Evolutionary conservation across 37 sponge, comb jelly and placozoan species (phyloP), one percentile per base, ranked within the genome.

Genomic region (Aphrocallistes beatrix): DNA sequence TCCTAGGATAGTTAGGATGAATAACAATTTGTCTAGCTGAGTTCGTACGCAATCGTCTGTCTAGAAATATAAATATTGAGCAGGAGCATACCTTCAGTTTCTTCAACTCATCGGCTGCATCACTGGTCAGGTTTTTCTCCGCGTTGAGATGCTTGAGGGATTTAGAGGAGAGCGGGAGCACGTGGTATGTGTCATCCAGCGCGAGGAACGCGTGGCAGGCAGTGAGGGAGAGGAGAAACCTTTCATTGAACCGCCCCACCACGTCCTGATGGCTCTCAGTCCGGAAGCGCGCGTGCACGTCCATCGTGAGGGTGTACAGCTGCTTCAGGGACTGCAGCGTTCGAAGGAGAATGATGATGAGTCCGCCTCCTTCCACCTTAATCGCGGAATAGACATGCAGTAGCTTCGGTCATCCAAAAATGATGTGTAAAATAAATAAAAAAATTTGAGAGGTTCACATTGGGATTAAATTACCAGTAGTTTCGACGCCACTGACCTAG

Each of bases 301-400:
- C 99, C 96, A 96, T 96, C 1, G 90, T 86, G 86, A 96, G 83
- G 28, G 96, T 93, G 83, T 90, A 93, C 38, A 97, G 88, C 88
- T 97, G 92, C 88, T 89, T 91, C 36, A 97, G 85, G 1, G 96
- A 95, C 36, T 81, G 88, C 88, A 97, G 83, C 1, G 89, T 90
- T 51, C 91, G 50, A 25, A 97, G 87, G 37, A 97, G 69, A 6
- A 97, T 36, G 6, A 90, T 90, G 0, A 95, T 86, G 16, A 95
- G 50, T 0, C 99, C 99, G 1, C 99, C 99, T 40, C 99, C 99
- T 50, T 95, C 95, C 37, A 97, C 99, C 75, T 60, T n/a, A n/a
- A n/a, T n/a, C n/a, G n/a, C n/a, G n/a, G n/a, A n/a, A n/a, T n/a
- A n/a, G n/a, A n/a, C n/a, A n/a, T n/a, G n/a, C n/a, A n/a, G n/a